A percentile compares a stretch with the other conserved stretches of the same genome.
These are phyloP conservation scores for Sebastes aleutianus DNA, from an alignment of 2,797 vertebrate genomes.

Conservation along the genomic window DNA sequence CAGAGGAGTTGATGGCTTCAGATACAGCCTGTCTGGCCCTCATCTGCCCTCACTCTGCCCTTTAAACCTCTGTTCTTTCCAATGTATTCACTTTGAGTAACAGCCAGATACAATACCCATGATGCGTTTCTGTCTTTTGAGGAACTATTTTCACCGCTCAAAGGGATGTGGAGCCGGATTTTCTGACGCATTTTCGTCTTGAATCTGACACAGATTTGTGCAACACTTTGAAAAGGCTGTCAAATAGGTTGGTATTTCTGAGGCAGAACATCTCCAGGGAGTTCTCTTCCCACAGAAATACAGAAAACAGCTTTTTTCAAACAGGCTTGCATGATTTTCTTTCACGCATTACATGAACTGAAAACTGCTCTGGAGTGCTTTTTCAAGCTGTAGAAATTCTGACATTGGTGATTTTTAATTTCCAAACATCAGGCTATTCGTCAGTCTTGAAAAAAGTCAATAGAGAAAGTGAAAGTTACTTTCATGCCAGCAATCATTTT, in stretches of 20 bases:
- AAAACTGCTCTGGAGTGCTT: slow-evolving; percentile 42
- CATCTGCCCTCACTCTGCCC: slow-evolving; percentile 57
- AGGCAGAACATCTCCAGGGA: slow-evolving; percentile 57
- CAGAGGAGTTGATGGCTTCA: slow-evolving; percentile 55
- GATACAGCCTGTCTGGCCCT: slow-evolving; percentile 45
- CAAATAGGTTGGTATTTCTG: slow-evolving; percentile 55
- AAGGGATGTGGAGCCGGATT: slow-evolving; percentile 40
- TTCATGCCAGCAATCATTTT: slow-evolving; percentile 51
- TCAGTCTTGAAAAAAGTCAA: slow-evolving; percentile 29
- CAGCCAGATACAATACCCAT: slow-evolving; percentile 55
- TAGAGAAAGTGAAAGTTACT: slow-evolving; percentile 32
- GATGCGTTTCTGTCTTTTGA: slow-evolving; percentile 46
- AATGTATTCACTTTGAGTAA: slow-evolving; percentile 60
- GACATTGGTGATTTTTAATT: slow-evolving; percentile 42
- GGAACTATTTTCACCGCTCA: slow-evolving; percentile 53
- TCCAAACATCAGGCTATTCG: slow-evolving; percentile 43
- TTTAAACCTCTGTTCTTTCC: slow-evolving; percentile 64
- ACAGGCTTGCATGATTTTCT: slow-evolving; percentile 53
- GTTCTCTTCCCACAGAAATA: slow-evolving; percentile 47
- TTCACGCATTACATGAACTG: slow-evolving; percentile 37
- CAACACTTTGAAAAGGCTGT: slow-evolving; percentile 59
- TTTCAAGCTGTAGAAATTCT: slow-evolving; percentile 33
- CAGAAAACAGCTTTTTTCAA: slow-evolving; percentile 17
- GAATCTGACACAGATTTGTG: slow-evolving; percentile 65
- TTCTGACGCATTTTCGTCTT: slow-evolving; percentile 44